Percentiles rank a stretch among this genome's conserved stretches.
phyloP scores from a whole-genome alignment of 2,888 invertebrate genomes.

The Esperia sulphurella region DNA sequence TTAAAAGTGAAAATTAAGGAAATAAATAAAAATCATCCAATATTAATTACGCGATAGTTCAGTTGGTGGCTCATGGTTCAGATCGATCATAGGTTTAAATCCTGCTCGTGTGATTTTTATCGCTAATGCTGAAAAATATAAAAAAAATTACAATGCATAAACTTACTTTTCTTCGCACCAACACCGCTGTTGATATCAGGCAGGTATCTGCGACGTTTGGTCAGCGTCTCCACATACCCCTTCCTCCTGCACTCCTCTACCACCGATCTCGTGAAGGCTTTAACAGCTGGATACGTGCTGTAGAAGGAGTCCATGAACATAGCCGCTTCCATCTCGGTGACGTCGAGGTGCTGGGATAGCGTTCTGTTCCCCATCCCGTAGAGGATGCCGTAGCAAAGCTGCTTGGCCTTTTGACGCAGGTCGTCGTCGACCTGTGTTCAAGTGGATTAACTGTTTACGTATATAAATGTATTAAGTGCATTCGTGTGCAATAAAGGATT shows the following conservation, averaged over 20 bases:
- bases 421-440: constrained; percentile 82
- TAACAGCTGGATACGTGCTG: constrained; percentile 85
- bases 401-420: constrained; percentile 92
- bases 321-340: constrained; percentile 88
- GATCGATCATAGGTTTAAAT: neutral
- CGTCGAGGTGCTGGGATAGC: constrained; percentile 87
- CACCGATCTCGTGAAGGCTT: constrained; percentile 71
- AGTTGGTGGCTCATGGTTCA: no score
- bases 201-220: constrained; percentile 87
- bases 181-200: constrained; percentile 84
- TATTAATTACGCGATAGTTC: no score
- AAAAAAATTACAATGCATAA: constrained; percentile 10
- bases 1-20: no score
- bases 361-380: constrained; percentile 96
- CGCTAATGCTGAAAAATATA: neutral
- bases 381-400: constrained; percentile 97
- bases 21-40: no score
- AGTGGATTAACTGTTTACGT: no score
- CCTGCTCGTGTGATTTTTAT: neutral
- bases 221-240: constrained; percentile 92
- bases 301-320: constrained; percentile 90
- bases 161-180: constrained; percentile 80
- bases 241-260: constrained; percentile 82
- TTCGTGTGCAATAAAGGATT: no score
- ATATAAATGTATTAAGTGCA: no score